These are phyloP conservation scores for Epistrophella euchroma DNA, from an alignment of 2,888 invertebrate genomes.

Conservation along the genomic window DNA sequence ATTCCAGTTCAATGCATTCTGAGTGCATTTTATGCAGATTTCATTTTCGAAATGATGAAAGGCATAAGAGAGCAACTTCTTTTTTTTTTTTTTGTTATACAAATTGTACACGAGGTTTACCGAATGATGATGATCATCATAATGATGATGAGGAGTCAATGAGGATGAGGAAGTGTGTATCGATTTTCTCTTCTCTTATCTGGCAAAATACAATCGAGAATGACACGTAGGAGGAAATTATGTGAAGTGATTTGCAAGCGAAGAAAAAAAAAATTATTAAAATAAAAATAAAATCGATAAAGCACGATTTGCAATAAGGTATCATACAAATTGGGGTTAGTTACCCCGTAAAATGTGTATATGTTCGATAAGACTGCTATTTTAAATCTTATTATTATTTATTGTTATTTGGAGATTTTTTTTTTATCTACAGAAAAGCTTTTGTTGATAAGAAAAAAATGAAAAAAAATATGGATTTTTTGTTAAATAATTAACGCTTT, in stretches of 20 bases:
- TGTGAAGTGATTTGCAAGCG: conserved; percentile 38
- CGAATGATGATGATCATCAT: conserved; percentile 9
- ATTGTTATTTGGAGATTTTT: background rate
- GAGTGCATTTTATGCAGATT: conserved; percentile 57
- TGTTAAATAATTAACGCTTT: too few relatives aligned
- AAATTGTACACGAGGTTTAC: conserved; percentile 37
- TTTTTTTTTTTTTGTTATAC: background rate
- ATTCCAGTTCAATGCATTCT: conserved; percentile 44
- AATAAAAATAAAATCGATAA: conserved; percentile 51
- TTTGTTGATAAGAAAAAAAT: background rate
- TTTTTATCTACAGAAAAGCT: background rate
- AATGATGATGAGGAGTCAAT: conserved; percentile 3
- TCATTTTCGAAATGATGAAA: conserved; percentile 22
- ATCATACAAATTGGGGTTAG: conserved; percentile 50
- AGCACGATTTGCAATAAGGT: conserved; percentile 43
- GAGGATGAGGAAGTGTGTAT: conserved; percentile 32
- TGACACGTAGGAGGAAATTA: conserved; percentile 20
- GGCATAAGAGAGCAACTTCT: conserved; percentile 3
- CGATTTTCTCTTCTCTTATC: conserved; percentile 53
- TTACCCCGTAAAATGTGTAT: conserved; percentile 20
- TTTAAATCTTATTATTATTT: background rate
- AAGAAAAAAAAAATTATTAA: conserved; percentile 14
- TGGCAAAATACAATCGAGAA: conserved; percentile 35
- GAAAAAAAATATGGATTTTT: too few relatives aligned
- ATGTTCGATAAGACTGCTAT: background rate